These are phyloP conservation scores for Pristionchus japonicus DNA, from an alignment of 2,888 invertebrate genomes.

Conservation along the genomic window DNA sequence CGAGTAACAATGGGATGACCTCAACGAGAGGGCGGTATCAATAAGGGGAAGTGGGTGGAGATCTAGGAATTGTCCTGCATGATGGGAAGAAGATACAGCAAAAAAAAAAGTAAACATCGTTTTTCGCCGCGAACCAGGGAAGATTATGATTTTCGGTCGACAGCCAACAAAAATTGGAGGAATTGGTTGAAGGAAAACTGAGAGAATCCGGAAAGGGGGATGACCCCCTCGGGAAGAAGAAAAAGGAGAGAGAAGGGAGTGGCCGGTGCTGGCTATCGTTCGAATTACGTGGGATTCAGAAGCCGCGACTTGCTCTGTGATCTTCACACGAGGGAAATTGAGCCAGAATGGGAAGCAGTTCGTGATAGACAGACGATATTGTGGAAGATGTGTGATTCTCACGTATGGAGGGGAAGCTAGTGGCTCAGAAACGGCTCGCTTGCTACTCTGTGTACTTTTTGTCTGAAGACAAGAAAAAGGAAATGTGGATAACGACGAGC, in stretches of 20 bases:
- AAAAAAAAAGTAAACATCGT: not conserved
- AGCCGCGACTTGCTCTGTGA: not conserved
- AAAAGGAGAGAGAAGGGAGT: not conserved
- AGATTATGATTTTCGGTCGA: not conserved
- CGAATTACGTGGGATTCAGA: not conserved
- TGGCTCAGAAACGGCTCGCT: not conserved
- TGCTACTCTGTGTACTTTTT: no score
- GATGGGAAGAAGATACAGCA: not conserved
- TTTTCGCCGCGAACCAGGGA: not conserved
- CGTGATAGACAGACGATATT: not conserved
- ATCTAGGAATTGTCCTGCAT: not conserved
- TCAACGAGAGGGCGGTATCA: not conserved
- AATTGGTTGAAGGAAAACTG: not conserved
- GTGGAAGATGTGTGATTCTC: not conserved
- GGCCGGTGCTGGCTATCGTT: not conserved
- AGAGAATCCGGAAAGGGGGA: constrained; percentile 18
- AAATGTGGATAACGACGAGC: not conserved
- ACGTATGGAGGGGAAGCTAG: not conserved
- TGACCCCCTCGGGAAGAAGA: not conserved
- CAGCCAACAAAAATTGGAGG: not conserved
- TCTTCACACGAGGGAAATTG: not conserved
- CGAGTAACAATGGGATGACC: not conserved
- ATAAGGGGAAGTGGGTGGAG: not conserved
- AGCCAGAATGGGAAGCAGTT: not conserved
- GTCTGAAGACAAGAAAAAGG: not conserved